Conservation (phyloP, 2,888 invertebrate genomes). For the Adineta ricciae region DNA sequence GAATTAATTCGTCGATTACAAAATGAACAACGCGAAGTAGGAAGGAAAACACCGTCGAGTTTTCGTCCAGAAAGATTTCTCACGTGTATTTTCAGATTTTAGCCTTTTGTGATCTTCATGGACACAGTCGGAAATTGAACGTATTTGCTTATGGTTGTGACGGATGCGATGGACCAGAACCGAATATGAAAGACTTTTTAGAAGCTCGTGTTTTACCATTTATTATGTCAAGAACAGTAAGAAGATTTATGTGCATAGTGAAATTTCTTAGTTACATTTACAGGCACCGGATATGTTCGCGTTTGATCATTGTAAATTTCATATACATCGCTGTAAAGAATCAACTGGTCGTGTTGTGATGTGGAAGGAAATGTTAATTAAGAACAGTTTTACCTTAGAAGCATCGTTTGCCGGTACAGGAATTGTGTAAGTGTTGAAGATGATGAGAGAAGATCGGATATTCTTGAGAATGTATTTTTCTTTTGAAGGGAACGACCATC, state of each 20-base stretch:
- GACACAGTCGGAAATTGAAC: constrained; percentile 48
- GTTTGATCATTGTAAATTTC: constrained; percentile 83
- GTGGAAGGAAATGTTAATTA: constrained; percentile 80
- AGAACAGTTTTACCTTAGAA: constrained; percentile 86
- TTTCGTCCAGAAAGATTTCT: too few species aligned
- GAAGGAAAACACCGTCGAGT: too few species aligned
- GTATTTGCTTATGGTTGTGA: constrained; percentile 51
- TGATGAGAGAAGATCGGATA: background rate
- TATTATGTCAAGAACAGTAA: constrained; percentile 58
- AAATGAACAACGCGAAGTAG: constrained; percentile 38
- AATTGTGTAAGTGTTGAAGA: constrained; percentile 35
- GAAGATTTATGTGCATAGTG: constrained; percentile 36
- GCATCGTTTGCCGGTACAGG: constrained; percentile 45
- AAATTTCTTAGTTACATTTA: background rate
- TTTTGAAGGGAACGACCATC: background rate
- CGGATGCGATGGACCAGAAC: constrained; percentile 11
- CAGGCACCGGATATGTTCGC: constrained; percentile 59
- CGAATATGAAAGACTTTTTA: constrained; percentile 41
- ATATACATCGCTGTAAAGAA: constrained; percentile 81
- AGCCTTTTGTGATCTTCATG: constrained; percentile 49
- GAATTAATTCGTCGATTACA: constrained; percentile 46
- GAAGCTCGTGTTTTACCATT: constrained; percentile 66
- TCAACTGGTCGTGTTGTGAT: constrained; percentile 86
- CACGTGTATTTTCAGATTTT: too few species aligned
- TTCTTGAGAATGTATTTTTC: background rate